Conservation (phyloP, 1,140 invertebrate genomes). For the Euwallacea fornicatus region DNA sequence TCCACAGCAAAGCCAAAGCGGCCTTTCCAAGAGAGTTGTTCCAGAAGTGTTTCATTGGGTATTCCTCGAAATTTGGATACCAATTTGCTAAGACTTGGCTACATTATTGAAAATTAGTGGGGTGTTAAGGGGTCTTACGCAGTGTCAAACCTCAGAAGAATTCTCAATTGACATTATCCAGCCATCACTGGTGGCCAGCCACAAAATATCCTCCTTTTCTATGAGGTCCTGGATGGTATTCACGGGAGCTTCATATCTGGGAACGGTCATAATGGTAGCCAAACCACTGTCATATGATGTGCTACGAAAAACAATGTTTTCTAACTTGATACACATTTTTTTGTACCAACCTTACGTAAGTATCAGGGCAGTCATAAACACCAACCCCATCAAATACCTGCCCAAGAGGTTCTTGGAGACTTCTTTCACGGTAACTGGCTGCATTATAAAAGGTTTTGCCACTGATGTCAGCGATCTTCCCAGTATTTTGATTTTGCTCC, state of each 20-base stretch:
- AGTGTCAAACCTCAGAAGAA: constrained; percentile 34
- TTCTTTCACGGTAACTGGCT: constrained; percentile 27
- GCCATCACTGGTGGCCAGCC: constrained; percentile 43
- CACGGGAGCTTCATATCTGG: constrained; percentile 48
- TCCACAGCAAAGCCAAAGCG: background rate
- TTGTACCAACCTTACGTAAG: constrained; percentile 44
- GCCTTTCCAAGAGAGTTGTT: background rate
- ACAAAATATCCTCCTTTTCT: constrained; percentile 32
- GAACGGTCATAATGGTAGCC: constrained; percentile 60
- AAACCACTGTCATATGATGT: constrained; percentile 58
- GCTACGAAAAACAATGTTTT: constrained; percentile 10
- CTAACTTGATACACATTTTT: constrained; percentile 3
- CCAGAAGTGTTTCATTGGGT: constrained; percentile 31
- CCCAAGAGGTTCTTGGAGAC: constrained; percentile 15
- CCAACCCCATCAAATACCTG: constrained; percentile 44
- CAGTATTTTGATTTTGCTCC: constrained; percentile 11
- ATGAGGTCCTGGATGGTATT: constrained; percentile 43
- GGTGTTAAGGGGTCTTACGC: background rate
- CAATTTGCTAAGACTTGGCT: constrained; percentile 16
- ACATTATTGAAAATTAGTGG: background rate
- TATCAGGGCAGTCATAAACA: constrained; percentile 56
- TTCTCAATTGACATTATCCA: constrained; percentile 44
- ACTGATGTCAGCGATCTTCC: constrained; percentile 25
- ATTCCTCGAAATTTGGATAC: constrained; percentile 32
- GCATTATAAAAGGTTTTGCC: constrained; percentile 36